phyloP scores from a whole-genome alignment of 2,888 invertebrate genomes.

The Ormyrus thymus region DNA sequence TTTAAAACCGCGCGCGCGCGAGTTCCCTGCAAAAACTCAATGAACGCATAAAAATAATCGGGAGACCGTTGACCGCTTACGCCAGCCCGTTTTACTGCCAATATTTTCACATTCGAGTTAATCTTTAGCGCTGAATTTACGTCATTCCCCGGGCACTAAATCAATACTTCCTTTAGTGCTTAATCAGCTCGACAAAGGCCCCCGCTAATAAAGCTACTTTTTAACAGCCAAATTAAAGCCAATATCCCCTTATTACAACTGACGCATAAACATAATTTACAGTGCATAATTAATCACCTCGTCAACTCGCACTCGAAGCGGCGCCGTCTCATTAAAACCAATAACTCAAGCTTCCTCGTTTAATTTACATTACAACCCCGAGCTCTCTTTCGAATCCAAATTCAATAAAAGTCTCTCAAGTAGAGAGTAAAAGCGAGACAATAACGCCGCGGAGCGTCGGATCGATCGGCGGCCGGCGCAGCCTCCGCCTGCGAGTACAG shows the following conservation, averaged over 20 bases:
- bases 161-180: background rate
- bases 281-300: no score
- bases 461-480: slow-evolving; percentile 9
- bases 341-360: background rate
- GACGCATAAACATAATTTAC: no score
- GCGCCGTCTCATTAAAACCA: background rate
- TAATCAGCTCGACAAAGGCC: background rate
- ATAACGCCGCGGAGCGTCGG: background rate
- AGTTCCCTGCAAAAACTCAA: slow-evolving; percentile 10
- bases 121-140: slow-evolving; percentile 26
- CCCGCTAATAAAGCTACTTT: background rate
- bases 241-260: no score
- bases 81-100: slow-evolving; percentile 16
- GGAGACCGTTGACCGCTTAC: background rate
- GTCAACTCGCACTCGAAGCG: no score
- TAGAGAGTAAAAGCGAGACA: background rate
- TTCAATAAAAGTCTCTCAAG: slow-evolving; percentile 1
- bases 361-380: slow-evolving; percentile 5
- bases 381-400: background rate
- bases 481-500: slow-evolving; percentile 38
- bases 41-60: slow-evolving; percentile 9
- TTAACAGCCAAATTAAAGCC: no score
- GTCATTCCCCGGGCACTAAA: background rate
- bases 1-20: slow-evolving; percentile 5
- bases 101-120: slow-evolving; percentile 2